Conservation (phyloP, 2,888 invertebrate genomes). For the Callosobruchus maculatus region DNA sequence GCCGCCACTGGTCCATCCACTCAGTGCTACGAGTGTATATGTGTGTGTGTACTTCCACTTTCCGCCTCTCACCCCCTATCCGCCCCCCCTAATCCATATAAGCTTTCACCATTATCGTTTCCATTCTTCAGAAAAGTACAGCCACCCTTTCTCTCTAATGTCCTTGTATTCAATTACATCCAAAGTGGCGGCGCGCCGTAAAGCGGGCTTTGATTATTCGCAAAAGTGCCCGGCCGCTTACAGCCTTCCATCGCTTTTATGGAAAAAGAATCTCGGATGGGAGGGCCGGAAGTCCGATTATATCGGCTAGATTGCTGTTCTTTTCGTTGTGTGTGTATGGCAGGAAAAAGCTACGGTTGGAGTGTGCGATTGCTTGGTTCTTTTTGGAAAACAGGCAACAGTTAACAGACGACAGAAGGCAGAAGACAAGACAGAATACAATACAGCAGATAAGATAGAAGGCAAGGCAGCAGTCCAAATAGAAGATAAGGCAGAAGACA, state of each 20-base stretch:
- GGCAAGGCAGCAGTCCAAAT: too few species aligned
- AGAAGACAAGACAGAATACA: too few species aligned
- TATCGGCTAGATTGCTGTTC: too few species aligned
- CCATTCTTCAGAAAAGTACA: conserved; percentile 17
- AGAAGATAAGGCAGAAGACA: too few species aligned
- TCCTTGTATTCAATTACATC: conserved; percentile 24
- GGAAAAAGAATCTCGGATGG: too few species aligned
- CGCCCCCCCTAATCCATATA: conserved; percentile 26
- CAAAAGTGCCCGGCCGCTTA: neutral
- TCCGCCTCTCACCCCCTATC: neutral
- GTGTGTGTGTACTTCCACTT: neutral
- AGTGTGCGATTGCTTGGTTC: too few species aligned
- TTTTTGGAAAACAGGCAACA: too few species aligned
- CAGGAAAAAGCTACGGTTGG: too few species aligned
- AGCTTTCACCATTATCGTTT: conserved; percentile 29
- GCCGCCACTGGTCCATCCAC: neutral
- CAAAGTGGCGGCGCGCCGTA: neutral
- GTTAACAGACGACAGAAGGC: too few species aligned
- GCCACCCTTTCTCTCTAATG: conserved; percentile 25
- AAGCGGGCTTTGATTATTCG: neutral
- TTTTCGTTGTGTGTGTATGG: too few species aligned
- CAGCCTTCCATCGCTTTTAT: neutral
- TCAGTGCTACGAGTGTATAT: neutral
- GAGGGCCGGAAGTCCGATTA: too few species aligned
- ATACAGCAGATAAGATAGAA: too few species aligned